Conservation (phyloP, 2,888 invertebrate species). For the Andrena dorsata region DNA sequence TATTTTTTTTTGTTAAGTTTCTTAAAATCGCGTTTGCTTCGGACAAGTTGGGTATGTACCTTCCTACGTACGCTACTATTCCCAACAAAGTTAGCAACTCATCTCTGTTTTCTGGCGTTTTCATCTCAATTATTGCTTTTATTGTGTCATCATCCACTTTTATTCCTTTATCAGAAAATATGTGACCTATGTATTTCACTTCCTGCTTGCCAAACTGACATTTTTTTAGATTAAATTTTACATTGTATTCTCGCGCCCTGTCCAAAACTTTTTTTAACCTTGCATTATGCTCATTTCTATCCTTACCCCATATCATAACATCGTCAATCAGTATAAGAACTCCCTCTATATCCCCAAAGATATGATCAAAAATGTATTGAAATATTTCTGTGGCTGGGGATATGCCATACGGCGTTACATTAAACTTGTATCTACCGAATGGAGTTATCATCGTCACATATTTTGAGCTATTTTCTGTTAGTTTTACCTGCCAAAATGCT, state of each 20-base stretch:
- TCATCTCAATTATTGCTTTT: conserved; percentile 5
- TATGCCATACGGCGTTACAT: neutral
- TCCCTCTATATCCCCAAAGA: conserved; percentile 1
- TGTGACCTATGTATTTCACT: conserved; percentile 1
- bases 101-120: neutral
- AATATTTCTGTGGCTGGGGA: neutral
- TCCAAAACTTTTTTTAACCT: neutral
- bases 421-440: neutral
- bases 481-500: neutral
- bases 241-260: neutral
- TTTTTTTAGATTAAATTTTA: neutral
- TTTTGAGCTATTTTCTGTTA: neutral
- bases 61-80: neutral
- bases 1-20: neutral
- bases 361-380: neutral
- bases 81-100: neutral
- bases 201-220: neutral
- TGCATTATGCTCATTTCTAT: neutral
- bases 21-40: neutral
- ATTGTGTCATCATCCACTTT: neutral
- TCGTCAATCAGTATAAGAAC: neutral
- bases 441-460: neutral
- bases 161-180: neutral
- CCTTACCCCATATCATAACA: neutral
- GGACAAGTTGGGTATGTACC: neutral